Evolutionary conservation across 2,888 invertebrate genomes (phyloP).

Genomic region (Baccha elongata): DNA sequence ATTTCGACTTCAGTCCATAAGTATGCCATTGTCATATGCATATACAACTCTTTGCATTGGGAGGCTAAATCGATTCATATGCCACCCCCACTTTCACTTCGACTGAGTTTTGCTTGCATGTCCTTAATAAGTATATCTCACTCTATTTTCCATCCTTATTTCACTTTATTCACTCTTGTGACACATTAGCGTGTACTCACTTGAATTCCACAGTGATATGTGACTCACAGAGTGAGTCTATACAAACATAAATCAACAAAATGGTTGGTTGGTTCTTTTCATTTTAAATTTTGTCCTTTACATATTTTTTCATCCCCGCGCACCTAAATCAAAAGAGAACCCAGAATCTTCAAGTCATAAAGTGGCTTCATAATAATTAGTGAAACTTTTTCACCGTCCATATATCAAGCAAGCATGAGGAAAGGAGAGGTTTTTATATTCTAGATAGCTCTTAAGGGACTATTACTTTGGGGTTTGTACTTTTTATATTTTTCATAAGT

Average conservation of each 20-base stretch:
- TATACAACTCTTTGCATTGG: constrained; percentile 32
- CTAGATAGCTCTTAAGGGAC: constrained; percentile 4
- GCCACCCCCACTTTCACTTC: constrained; percentile 1
- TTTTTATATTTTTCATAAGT: not conserved
- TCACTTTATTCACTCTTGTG: constrained; percentile 16
- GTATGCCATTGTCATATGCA: not conserved
- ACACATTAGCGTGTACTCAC: constrained; percentile 43
- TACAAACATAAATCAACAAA: not conserved
- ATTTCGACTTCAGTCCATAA: not conserved
- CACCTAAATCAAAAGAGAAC: constrained; percentile 26
- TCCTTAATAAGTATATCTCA: constrained; percentile 32
- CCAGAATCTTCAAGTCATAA: constrained; percentile 36
- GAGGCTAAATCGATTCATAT: constrained; percentile 51
- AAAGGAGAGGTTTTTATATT: not conserved
- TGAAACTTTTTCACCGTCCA: constrained; percentile 10
- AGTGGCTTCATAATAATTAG: constrained; percentile 39
- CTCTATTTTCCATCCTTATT: constrained; percentile 23
- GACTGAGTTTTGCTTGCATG: constrained; percentile 19
- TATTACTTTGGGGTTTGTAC: constrained; percentile 9
- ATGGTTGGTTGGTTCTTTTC: constrained; percentile 1
- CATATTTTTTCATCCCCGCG: not conserved
- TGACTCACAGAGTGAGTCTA: not conserved
- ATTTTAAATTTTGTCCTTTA: not conserved
- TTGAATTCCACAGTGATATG: constrained; percentile 9
- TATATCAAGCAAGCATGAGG: not conserved